Evolutionary conservation across 1,140 invertebrate species (phyloP).

Genomic region (Aphidius ervi): DNA sequence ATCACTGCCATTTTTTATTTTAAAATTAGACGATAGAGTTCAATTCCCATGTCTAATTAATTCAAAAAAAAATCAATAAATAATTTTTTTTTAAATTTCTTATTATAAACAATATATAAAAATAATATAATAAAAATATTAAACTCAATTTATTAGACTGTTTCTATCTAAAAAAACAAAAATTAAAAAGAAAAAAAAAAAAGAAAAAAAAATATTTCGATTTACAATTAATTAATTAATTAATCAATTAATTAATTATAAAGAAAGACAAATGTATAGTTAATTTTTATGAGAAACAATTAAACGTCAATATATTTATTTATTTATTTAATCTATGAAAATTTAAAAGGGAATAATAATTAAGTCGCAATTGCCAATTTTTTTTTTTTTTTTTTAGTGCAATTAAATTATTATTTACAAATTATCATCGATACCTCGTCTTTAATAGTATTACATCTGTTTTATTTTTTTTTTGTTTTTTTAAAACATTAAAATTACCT

Average conservation of each 20-base stretch:
- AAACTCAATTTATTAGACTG: too few species aligned
- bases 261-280: constrained; percentile 29
- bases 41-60: too few species aligned
- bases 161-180: not conserved
- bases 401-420: constrained; percentile 54
- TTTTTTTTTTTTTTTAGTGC: constrained; percentile 30
- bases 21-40: not conserved
- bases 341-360: constrained; percentile 23
- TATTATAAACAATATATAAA: too few species aligned
- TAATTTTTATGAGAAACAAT: too few species aligned
- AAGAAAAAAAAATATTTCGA: constrained; percentile 29
- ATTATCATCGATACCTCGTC: constrained; percentile 36
- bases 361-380: constrained; percentile 51
- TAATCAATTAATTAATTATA: constrained; percentile 43
- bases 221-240: constrained; percentile 36
- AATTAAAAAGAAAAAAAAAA: constrained; percentile 15
- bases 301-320: constrained; percentile 35
- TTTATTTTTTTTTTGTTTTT: constrained; percentile 39
- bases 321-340: constrained; percentile 16
- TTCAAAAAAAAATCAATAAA: too few species aligned
- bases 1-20: too few species aligned
- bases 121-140: too few species aligned
- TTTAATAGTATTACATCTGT: constrained; percentile 50
- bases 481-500: constrained; percentile 42
- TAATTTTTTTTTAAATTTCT: too few species aligned